A percentile compares a stretch with the other conserved stretches of the same genome.
phyloP scores from a whole-genome alignment of 2,888 invertebrate genomes.

The Allygus modestus region DNA sequence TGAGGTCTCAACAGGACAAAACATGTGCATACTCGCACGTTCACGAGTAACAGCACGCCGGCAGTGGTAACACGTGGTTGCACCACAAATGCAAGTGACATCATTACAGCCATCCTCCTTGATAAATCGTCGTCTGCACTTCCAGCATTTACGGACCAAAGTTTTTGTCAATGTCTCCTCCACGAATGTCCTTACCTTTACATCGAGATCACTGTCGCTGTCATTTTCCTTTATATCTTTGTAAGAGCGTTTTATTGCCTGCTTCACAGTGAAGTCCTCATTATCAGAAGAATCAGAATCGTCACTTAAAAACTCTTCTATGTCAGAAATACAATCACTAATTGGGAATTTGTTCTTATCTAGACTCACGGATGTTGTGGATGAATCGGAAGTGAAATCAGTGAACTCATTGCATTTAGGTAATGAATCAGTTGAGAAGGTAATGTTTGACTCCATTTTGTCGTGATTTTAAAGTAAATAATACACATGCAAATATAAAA shows the following conservation, averaged over 20 bases:
- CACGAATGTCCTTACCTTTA: slow-evolving; percentile 75
- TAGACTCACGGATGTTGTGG: background rate
- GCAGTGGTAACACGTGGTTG: slow-evolving; percentile 79
- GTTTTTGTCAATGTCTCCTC: slow-evolving; percentile 79
- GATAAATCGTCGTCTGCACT: slow-evolving; percentile 76
- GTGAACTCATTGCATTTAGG: background rate
- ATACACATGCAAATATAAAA: background rate
- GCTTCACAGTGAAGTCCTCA: slow-evolving; percentile 3
- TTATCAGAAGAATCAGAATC: slow-evolving; percentile 38
- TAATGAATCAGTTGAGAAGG: background rate
- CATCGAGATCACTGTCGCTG: slow-evolving; percentile 71
- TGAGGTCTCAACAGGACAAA: slow-evolving; percentile 8
- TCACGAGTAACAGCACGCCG: slow-evolving; percentile 73
- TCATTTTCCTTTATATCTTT: slow-evolving; percentile 73
- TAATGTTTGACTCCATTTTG: background rate
- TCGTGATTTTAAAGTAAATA: background rate
- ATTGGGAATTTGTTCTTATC: background rate
- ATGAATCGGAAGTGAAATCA: background rate
- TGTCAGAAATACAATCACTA: background rate
- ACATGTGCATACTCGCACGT: background rate
- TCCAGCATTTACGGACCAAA: slow-evolving; percentile 75
- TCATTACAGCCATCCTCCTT: slow-evolving; percentile 79
- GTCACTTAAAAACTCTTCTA: slow-evolving; percentile 31
- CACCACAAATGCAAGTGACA: slow-evolving; percentile 79
- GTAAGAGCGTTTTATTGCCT: background rate